A percentile compares a stretch with the other conserved stretches of the same genome.
Evolutionary conservation across 1,140 invertebrate genomes (phyloP).

Genomic region (Leucophenga varia): DNA sequence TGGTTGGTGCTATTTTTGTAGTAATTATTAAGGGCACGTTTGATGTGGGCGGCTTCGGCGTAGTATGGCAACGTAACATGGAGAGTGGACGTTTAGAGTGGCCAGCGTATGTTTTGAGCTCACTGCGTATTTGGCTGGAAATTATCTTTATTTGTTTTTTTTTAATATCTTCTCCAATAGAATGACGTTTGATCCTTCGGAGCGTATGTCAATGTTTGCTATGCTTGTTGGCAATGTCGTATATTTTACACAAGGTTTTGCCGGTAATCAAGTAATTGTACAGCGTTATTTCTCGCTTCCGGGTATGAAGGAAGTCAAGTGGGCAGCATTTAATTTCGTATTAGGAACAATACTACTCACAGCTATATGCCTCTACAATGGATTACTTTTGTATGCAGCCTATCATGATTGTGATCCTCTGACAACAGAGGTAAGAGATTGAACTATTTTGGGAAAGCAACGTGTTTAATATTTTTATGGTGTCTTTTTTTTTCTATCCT

Average conservation of each 20-base stretch:
- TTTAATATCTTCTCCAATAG: no score
- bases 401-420: conserved; percentile 86
- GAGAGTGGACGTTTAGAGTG: conserved; percentile 74
- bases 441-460: neutral
- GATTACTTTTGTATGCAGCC: conserved; percentile 79
- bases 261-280: conserved; percentile 73
- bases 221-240: conserved; percentile 69
- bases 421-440: conserved; percentile 58
- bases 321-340: conserved; percentile 71
- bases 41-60: conserved; percentile 75
- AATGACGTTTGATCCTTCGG: conserved; percentile 68
- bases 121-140: no score
- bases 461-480: no score
- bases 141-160: no score
- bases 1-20: conserved; percentile 81
- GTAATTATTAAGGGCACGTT: conserved; percentile 79
- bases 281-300: conserved; percentile 66
- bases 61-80: conserved; percentile 72
- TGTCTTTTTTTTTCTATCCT: no score
- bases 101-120: conserved; percentile 76
- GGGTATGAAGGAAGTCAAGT: conserved; percentile 63
- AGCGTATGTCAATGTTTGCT: conserved; percentile 72
- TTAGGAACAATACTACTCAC: conserved; percentile 64
- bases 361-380: conserved; percentile 69
- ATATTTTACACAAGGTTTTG: conserved; percentile 67